Conservation (phyloP, 2,113 vertebrate genomes). For the Oreotrochilus melanogaster region DNA sequence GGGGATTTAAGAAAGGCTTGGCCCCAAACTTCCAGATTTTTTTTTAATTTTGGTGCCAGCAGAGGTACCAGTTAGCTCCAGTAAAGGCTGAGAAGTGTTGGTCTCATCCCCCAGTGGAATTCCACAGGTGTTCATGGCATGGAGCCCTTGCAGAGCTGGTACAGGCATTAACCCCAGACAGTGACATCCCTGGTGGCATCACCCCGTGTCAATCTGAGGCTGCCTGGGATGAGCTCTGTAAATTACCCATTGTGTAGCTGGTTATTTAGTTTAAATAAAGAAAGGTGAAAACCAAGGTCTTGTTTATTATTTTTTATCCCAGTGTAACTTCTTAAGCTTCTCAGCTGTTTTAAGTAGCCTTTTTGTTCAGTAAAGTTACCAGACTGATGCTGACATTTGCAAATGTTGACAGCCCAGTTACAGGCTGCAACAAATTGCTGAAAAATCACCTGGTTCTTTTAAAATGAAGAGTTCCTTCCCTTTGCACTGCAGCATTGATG, state of each 20-base stretch:
- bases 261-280: not conserved
- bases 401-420: not conserved
- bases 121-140: accelerated
- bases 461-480: not conserved
- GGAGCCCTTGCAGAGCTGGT: not conserved
- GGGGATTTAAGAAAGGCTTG: not conserved
- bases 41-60: not conserved
- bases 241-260: not conserved
- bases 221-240: not conserved
- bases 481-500: not conserved
- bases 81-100: not conserved
- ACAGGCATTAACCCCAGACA: not conserved
- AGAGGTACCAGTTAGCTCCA: not conserved
- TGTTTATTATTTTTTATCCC: not conserved
- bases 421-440: not conserved
- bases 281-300: not conserved
- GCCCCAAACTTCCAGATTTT: not conserved
- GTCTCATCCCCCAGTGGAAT: not conserved
- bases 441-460: not conserved
- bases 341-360: not conserved
- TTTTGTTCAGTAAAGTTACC: not conserved
- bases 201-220: accelerated
- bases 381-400: not conserved
- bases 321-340: not conserved
- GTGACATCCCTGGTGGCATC: not conserved